Evolutionary conservation across 2,888 invertebrate genomes (phyloP), one percentile per base, ranked within the genome.

Genomic region (Beris chalybata): DNA sequence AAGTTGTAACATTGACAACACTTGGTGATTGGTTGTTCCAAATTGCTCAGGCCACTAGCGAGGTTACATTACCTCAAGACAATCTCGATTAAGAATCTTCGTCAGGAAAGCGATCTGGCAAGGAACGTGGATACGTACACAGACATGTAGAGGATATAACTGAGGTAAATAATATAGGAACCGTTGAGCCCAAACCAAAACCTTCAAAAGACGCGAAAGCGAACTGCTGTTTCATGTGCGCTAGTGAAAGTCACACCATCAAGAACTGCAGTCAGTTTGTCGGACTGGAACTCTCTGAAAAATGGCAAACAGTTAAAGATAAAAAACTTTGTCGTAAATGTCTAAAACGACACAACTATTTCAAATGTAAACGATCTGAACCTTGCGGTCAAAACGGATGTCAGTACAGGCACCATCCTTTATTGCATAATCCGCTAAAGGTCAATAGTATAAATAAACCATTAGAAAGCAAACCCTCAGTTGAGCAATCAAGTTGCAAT

Each of bases 1-100:
- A 13, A 9, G 12, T 6, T 43, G 45, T 38, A 15, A 63, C 22
- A 0, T 57, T 68, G 1, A 11, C n/a, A 4, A 38, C 63, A 11
- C 66, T 68, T 30, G 63, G 55, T 31, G 31, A 12, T 3, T 68
- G 63, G 68, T 29, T 68, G 30, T 65, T 38, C 13, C 30, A 47
- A n/a, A 5, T 64, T 15, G 64, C 64, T 22, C 65, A 69, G 4
- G 65, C 67, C 3, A 69, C 69, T n/a, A 70, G 64, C 50, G 55
- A 48, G 13, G 44, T 69, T 3, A 63, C 48, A 11, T 3, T 38
- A 38, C 38, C 38, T 38, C 38, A 38, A 38, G 38, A 38, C 38
- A 38, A 4, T 38, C 2, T 38, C 3, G 1, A 1, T 9, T 4
- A 38, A 38, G 38, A 38, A 38, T 38, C 38, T 38, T 38, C 3